These are phyloP conservation scores for Catocala fraxini DNA, from an alignment of 2,888 invertebrate genomes.

Conservation along the genomic window DNA sequence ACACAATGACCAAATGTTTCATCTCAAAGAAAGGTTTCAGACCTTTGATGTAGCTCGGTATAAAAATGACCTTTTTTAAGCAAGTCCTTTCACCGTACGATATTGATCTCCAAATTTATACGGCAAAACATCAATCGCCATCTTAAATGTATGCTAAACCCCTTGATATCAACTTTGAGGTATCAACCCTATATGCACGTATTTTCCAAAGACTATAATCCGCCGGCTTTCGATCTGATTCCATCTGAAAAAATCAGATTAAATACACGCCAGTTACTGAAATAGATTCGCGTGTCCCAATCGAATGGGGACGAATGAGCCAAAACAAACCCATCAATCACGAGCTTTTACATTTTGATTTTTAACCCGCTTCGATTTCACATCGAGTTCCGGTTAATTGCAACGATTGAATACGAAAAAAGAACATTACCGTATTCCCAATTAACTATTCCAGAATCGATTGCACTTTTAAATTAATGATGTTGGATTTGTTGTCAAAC, in stretches of 20 bases:
- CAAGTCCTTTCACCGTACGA: conserved; percentile 47
- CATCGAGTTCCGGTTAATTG: conserved; percentile 44
- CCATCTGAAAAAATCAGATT: conserved; percentile 54
- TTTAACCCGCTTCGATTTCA: conserved; percentile 46
- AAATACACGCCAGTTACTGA: conserved; percentile 56
- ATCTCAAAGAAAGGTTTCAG: conserved; percentile 54
- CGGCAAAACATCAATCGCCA: conserved; percentile 41
- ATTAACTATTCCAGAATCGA: conserved; percentile 29
- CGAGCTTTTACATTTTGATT: conserved; percentile 52
- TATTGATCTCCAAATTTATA: conserved; percentile 44
- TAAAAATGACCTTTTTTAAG: conserved; percentile 46
- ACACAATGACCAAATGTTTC: conserved; percentile 48
- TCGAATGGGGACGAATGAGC: conserved; percentile 61
- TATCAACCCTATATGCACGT: conserved; percentile 28
- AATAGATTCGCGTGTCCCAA: conserved; percentile 57
- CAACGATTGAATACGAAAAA: conserved; percentile 37
- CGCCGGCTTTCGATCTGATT: conserved; percentile 35
- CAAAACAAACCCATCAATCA: conserved; percentile 67
- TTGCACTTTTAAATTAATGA: conserved; percentile 12
- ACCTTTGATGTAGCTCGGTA: conserved; percentile 39
- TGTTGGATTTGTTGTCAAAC: conserved; percentile 6
- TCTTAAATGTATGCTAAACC: conserved; percentile 40
- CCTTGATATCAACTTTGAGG: conserved; percentile 41
- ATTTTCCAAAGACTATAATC: conserved; percentile 38
- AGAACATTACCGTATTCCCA: conserved; percentile 27